Evolutionary conservation across 2,888 invertebrate genomes (phyloP).

Genomic region (Myopa testacea): DNA sequence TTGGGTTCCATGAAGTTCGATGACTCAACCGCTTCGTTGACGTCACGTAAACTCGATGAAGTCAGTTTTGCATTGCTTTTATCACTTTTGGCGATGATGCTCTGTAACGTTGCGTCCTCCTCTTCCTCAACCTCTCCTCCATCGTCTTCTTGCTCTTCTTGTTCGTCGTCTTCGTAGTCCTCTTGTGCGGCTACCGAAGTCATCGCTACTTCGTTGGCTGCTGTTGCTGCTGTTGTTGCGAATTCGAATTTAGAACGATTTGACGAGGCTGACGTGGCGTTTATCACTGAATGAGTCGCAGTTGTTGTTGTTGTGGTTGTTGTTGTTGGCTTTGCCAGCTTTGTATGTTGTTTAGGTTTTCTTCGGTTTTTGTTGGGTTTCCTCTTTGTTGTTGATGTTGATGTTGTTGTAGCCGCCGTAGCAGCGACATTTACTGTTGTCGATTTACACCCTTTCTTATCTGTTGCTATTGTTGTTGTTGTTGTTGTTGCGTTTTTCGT

Average conservation of each 20-base stretch:
- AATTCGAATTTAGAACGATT: background rate
- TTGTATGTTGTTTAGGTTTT: constrained; percentile 22
- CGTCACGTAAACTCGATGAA: background rate
- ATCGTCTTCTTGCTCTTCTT: background rate
- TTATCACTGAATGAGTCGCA: background rate
- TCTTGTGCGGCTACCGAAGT: constrained; percentile 29
- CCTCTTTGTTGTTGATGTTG: constrained; percentile 3
- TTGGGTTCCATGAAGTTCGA: constrained; percentile 51
- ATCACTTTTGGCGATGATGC: constrained; percentile 21
- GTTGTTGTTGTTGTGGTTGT: background rate
- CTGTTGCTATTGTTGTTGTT: constrained; percentile 1
- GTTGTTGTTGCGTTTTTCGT: constrained; percentile 13
- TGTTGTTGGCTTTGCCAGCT: constrained; percentile 23
- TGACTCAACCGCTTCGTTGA: background rate
- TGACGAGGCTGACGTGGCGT: background rate
- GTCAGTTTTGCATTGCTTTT: constrained; percentile 14
- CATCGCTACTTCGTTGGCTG: constrained; percentile 8
- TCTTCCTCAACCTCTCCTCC: background rate
- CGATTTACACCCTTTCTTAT: constrained; percentile 10
- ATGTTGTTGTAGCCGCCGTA: constrained; percentile 22
- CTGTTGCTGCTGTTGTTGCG: constrained; percentile 27
- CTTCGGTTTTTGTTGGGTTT: background rate
- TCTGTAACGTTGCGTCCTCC: constrained; percentile 9
- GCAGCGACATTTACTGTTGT: background rate
- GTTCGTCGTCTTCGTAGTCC: background rate